Percentiles rank a stretch among this genome's conserved stretches.
Evolutionary conservation across 1,140 invertebrate species (phyloP).

Genomic region (Archivesica marissinica): DNA sequence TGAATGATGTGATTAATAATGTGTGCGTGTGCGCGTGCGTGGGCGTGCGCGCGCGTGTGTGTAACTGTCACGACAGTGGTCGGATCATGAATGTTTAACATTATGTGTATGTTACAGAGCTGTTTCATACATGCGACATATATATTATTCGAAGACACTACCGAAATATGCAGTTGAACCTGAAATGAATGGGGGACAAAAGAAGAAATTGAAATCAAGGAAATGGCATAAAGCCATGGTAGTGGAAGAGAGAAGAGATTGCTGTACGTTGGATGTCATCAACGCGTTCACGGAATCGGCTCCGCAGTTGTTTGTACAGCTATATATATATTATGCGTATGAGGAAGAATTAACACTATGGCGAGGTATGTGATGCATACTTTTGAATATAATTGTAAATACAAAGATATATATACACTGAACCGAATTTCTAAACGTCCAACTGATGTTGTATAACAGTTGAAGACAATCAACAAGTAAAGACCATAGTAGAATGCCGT

Average conservation of each 20-base stretch:
- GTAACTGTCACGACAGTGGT: too few relatives aligned
- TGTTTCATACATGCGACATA: neutral
- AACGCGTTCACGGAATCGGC: conserved; percentile 43
- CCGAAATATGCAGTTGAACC: neutral
- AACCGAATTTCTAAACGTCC: too few relatives aligned
- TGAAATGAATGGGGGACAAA: neutral
- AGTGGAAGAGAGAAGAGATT: conserved; percentile 40
- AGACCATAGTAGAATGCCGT: too few relatives aligned
- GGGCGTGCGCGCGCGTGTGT: too few relatives aligned
- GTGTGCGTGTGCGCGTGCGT: too few relatives aligned
- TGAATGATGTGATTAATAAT: too few relatives aligned
- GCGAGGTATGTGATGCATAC: conserved; percentile 8
- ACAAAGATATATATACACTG: too few relatives aligned
- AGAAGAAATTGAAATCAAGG: neutral
- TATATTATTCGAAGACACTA: neutral
- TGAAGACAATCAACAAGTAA: too few relatives aligned
- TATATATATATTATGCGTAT: conserved; percentile 33
- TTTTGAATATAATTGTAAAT: too few relatives aligned
- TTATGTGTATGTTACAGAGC: conserved; percentile 10
- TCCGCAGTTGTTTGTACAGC: conserved; percentile 35
- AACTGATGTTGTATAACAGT: too few relatives aligned
- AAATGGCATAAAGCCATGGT: neutral
- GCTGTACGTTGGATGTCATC: conserved; percentile 41
- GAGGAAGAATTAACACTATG: neutral
- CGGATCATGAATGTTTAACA: too few relatives aligned